Evolutionary conservation across 1,140 invertebrate genomes (phyloP), one percentile per base, ranked within the genome.

Genomic region (Zaprionus gabonicus): DNA sequence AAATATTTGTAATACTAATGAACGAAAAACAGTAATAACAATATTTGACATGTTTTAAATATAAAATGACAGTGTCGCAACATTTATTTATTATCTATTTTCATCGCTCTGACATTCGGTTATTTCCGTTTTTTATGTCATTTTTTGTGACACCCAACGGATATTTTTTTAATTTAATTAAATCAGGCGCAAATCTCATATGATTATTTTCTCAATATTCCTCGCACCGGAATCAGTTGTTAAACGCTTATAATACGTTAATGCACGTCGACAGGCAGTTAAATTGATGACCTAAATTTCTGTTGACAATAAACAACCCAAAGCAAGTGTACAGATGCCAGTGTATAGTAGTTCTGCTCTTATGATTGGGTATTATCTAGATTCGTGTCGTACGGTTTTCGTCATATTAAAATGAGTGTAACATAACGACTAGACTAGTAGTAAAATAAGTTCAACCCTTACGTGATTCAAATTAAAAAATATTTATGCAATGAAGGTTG

Each of bases 161-260:
- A 17, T 68, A 62, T 63, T 46, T 67, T 81, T 81, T 80, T 80
- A 87, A 82, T 80, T 66, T 67, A 67, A 75, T 65, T 80, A 80
- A 83, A 87, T 88, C 84, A 78, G 67, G 49, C 60, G 49, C 59
- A 73, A 72, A 77, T 77, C 64, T 36, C 36, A 73, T 44, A 60
- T 64, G 60, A 55, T 72, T 83, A 70, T 60, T 31, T 59, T 69
- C 46, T 64, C 25, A 27, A 23, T 78, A 66, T 80, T 72, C 64
- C 67, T 81, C 27, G 15, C 27, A 7, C 46, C 41, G 66, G 65
- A 17, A 46, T 41, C 12, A 25, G 44, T 59, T 55, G 76, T 71
- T 71, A 56, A 74, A 72, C 72, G 67, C 78, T 87, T 84, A 88
- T 88, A 81, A 81, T 88, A 83, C 31, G 31, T 9, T 83, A 83